These are phyloP conservation scores for Neosilurus hyrtlii DNA, from an alignment of 2,797 vertebrate species.

Conservation along the genomic window DNA sequence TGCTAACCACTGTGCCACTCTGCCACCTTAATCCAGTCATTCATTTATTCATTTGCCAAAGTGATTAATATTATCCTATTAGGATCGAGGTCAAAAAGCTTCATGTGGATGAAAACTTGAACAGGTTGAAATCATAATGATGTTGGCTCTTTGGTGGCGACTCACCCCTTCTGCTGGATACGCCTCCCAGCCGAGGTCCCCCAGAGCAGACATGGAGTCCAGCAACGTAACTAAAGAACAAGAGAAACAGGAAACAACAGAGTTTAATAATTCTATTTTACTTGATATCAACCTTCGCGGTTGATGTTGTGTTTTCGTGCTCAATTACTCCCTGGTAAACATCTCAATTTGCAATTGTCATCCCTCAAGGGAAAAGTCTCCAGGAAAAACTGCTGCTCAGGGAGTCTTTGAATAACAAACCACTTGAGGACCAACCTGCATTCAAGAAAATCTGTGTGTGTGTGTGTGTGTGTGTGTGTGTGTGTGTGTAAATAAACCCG, in stretches of 20 bases:
- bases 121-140: neutral
- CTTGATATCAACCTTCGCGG: slow-evolving; percentile 1
- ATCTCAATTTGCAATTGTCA: neutral
- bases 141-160: slow-evolving; percentile 43
- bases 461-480: neutral
- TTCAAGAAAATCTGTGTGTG: neutral
- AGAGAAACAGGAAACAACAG: slow-evolving; percentile 23
- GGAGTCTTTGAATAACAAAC: slow-evolving; percentile 47
- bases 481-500: slow-evolving; percentile 8
- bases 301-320: neutral
- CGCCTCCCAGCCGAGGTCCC: slow-evolving; percentile 82
- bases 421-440: neutral
- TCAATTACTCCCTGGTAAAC: neutral
- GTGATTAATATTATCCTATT: too few species aligned
- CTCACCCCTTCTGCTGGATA: slow-evolving; percentile 82
- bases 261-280: neutral
- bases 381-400: slow-evolving; percentile 14
- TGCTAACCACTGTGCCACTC: too few species aligned
- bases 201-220: slow-evolving; percentile 81
- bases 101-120: neutral
- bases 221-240: slow-evolving; percentile 74
- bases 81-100: too few species aligned
- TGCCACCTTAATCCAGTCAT: too few species aligned
- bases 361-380: neutral
- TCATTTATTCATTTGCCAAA: too few species aligned